Conservation (phyloP, 2,797 vertebrate species). For the Apodemus agrarius region DNA sequence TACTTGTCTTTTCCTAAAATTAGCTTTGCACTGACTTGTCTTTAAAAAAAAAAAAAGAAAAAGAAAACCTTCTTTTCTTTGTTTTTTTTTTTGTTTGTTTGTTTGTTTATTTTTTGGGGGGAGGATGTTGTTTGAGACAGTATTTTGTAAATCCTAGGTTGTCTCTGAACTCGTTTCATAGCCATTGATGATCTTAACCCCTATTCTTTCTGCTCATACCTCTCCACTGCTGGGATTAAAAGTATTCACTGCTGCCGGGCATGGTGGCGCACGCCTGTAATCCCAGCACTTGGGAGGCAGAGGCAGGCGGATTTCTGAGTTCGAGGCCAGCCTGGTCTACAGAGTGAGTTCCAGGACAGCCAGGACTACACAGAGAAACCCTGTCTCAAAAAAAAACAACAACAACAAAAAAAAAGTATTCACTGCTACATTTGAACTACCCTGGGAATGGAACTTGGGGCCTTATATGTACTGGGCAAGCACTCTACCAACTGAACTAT, state of each 20-base stretch:
- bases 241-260: neutral
- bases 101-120: too few relatives aligned
- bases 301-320: too few relatives aligned
- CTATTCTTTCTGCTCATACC: neutral
- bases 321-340: too few relatives aligned
- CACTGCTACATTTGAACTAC: neutral
- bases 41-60: neutral
- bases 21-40: conserved; percentile 6
- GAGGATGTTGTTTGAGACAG: neutral
- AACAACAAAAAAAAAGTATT: too few relatives aligned
- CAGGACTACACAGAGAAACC: too few relatives aligned
- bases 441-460: neutral
- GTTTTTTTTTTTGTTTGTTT: too few relatives aligned
- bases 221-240: neutral
- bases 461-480: neutral
- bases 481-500: neutral
- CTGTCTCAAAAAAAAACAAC: too few relatives aligned
- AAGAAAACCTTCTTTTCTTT: conserved; percentile 18
- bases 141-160: neutral
- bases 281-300: too few relatives aligned
- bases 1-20: conserved; percentile 27
- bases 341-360: too few relatives aligned
- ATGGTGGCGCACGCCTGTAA: too few relatives aligned
- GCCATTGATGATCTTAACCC: neutral
- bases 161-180: neutral